phyloP scores from a whole-genome alignment of 2,113 vertebrate genomes.

The Bos javanicus region DNA sequence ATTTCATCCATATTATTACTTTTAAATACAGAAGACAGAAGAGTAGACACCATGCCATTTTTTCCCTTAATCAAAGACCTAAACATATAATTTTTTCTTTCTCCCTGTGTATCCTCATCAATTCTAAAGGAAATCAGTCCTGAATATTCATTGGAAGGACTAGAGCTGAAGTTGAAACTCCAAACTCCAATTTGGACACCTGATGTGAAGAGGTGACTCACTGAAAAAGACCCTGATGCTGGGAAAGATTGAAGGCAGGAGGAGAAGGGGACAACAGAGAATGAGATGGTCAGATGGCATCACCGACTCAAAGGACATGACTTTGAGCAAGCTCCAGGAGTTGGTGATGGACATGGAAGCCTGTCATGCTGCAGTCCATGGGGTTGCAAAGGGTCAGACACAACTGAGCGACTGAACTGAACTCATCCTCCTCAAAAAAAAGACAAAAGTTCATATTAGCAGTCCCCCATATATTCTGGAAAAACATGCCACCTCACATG shows the following conservation, averaged over 20 bases:
- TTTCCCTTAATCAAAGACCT: constrained; percentile 15
- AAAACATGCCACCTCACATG: neutral
- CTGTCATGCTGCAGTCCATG: neutral
- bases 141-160: neutral
- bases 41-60: neutral
- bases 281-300: neutral
- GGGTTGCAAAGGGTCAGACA: accelerated
- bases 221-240: neutral
- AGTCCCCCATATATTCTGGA: neutral
- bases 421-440: neutral
- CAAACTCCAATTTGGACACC: neutral
- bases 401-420: neutral
- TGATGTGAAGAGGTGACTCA: neutral
- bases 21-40: neutral
- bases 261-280: neutral
- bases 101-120: neutral
- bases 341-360: neutral
- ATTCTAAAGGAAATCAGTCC: neutral
- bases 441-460: neutral
- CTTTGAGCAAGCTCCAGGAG: neutral
- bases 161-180: neutral
- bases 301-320: neutral
- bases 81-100: neutral
- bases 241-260: neutral
- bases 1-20: constrained; percentile 5